Evolutionary conservation across 2,113 vertebrate species (phyloP), one percentile per base, ranked within the genome.

Genomic region (Melospiza georgiana): DNA sequence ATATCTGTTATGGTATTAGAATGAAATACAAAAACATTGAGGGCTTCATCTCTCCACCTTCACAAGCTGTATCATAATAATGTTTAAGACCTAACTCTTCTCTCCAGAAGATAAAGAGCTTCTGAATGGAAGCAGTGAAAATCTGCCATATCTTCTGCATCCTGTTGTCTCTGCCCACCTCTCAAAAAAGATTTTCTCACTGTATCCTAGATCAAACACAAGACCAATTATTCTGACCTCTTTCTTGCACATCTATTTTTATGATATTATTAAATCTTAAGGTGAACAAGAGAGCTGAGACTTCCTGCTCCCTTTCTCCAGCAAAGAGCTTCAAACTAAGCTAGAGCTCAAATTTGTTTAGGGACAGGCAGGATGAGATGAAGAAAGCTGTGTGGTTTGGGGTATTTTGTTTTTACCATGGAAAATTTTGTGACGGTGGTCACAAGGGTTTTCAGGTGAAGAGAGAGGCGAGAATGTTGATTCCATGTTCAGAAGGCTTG

Each of bases 181-280:
- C 27, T 77, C 49, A 54, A 35, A 63, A 63, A 23, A 62, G 10
- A 14, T 14, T 74, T 76, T 43, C 16, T 30, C n/a, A 30, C 17
- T 18, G 5, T 6, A 9, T 15, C 19, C 22, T n/a, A 46, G 5
- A 58, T 41, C 1, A 2, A 68, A n/a, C 11, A n/a, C 4, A 21
- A 49, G 13, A 37, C 11, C 19, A 62, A 61, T 69, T 57, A 33
- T 62, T 89, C 46, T 71, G 30, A 85, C 19, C 5, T 58, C 23
- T 62, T 80, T 9, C 9, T 39, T 37, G 25, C 49, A 62, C 74
- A 80, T 5, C 6, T 19, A 4, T 44, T 68, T 68, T 83, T 90
- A 49, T 21, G 2, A 21, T 59, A 37, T 15, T 37, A 27, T 6
- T 33, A 55, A 0, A 0, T 59, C 22, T 44, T 49, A 49, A 78